phyloP scores from a whole-genome alignment of 1,140 invertebrate species.

The Bombus sylvicola region DNA sequence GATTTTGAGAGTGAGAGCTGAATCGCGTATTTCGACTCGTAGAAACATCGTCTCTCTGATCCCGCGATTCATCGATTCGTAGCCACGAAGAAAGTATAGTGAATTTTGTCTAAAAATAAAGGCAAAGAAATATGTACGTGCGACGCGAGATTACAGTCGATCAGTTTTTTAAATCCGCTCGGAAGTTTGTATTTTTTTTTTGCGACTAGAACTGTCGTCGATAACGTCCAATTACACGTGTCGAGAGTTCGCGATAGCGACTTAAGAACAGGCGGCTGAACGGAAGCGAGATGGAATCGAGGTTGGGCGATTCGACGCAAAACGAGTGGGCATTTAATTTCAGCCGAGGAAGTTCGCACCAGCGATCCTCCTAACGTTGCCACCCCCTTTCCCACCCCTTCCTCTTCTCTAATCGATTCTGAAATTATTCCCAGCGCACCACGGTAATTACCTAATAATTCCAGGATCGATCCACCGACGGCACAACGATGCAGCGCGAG shows the following conservation, averaged over 20 bases:
- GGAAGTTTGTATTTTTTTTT: not conserved
- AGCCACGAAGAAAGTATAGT: no score
- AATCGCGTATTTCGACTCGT: not conserved
- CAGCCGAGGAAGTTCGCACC: slow-evolving; percentile 30
- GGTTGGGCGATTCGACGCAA: slow-evolving; percentile 27
- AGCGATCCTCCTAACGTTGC: slow-evolving; percentile 3
- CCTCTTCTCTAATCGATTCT: slow-evolving; percentile 58
- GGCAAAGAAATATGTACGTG: no score
- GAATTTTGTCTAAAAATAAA: no score
- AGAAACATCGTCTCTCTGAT: no score
- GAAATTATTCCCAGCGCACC: slow-evolving; percentile 62
- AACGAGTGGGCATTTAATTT: slow-evolving; percentile 49
- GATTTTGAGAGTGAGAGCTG: not conserved
- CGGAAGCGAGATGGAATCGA: not conserved
- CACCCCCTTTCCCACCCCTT: not conserved
- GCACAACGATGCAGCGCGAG: slow-evolving; percentile 21
- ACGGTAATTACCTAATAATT: slow-evolving; percentile 70
- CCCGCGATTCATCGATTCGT: no score
- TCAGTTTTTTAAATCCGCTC: not conserved
- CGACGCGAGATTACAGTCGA: not conserved
- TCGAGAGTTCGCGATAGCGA: not conserved
- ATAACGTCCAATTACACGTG: no score
- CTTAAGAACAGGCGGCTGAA: not conserved
- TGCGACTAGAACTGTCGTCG: no score
- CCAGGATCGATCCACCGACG: slow-evolving; percentile 52